Percentiles rank a stretch among this genome's conserved stretches.
Evolutionary conservation across 2,888 invertebrate genomes (phyloP).

Genomic region (Seladonia tumulorum): DNA sequence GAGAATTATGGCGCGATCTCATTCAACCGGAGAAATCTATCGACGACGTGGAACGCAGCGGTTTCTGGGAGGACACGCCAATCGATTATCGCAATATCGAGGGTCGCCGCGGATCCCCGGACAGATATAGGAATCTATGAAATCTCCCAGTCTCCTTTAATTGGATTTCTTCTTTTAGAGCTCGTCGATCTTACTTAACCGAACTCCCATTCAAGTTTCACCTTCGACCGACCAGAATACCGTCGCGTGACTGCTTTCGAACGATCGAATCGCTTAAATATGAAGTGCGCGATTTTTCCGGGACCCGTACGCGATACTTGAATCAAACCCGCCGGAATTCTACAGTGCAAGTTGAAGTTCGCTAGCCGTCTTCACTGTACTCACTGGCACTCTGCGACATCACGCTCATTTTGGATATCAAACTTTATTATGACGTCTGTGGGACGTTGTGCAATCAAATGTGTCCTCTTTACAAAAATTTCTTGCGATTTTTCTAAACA

Average conservation of each 20-base stretch:
- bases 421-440: background rate
- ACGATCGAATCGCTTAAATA: background rate
- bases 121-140: conserved; percentile 4
- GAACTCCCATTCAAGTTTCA: conserved; percentile 2
- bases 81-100: background rate
- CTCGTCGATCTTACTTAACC: conserved; percentile 7
- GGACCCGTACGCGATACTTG: background rate
- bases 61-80: background rate
- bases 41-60: conserved; percentile 3
- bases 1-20: conserved; percentile 6
- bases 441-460: too few species aligned
- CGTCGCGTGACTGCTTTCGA: conserved; percentile 7
- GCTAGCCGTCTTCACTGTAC: background rate
- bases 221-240: background rate
- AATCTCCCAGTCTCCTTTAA: background rate
- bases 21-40: conserved; percentile 13
- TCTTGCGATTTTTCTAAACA: background rate
- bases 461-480: background rate
- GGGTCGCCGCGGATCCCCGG: background rate
- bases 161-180: conserved; percentile 9
- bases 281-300: background rate
- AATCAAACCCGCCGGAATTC: background rate
- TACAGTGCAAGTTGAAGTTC: background rate
- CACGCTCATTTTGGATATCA: background rate
- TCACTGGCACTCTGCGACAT: background rate